These are phyloP conservation scores for Nyctalus aviator DNA, from an alignment of 2,797 vertebrate species.

Conservation along the genomic window DNA sequence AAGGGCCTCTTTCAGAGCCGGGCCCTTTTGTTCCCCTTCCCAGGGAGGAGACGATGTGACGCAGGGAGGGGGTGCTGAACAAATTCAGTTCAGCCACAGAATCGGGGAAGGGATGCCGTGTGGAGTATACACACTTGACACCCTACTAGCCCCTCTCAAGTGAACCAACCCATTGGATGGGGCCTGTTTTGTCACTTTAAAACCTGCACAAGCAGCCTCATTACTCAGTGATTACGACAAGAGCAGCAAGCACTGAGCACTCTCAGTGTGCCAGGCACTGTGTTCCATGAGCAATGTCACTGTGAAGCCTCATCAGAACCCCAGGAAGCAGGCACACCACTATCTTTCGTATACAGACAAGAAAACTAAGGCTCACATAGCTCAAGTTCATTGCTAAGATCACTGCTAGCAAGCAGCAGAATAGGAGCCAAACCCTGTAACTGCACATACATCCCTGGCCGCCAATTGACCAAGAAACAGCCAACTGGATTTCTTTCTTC, in stretches of 20 bases:
- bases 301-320: rapidly evolving
- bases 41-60: background rate
- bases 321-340: background rate
- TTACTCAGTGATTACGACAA: rapidly evolving
- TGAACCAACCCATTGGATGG: background rate
- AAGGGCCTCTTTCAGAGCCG: slow-evolving; percentile 59
- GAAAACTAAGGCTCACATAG: background rate
- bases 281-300: rapidly evolving
- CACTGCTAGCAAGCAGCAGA: background rate
- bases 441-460: background rate
- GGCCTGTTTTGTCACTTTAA: background rate
- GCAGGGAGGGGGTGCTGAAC: background rate
- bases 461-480: background rate
- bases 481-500: background rate
- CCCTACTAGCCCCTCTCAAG: background rate
- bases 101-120: background rate
- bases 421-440: background rate
- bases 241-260: background rate
- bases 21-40: slow-evolving; percentile 62
- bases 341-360: background rate
- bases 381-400: background rate
- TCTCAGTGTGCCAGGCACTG: background rate
- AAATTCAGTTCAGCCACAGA: background rate
- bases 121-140: rapidly evolving
- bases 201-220: background rate